Percentiles rank a stretch among this genome's conserved stretches.
Conservation (phyloP, 2,113 vertebrate species). For the Hydrolagus affinis region DNA sequence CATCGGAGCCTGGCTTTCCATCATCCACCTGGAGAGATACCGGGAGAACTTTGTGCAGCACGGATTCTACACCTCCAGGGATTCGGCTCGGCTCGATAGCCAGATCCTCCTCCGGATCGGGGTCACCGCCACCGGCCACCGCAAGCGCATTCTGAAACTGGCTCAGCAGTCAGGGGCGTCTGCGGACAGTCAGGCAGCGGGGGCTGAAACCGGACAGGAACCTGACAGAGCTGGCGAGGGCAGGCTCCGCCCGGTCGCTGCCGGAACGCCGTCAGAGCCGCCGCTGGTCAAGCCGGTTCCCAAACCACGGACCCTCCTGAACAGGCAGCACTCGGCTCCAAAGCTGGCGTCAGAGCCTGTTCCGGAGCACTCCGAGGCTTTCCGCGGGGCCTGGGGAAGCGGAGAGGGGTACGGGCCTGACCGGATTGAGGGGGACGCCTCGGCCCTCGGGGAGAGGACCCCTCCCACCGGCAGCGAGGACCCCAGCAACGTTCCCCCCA, state of each 20-base stretch:
- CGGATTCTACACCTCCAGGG: slow-evolving; percentile 62
- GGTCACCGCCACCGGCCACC: slow-evolving; percentile 81
- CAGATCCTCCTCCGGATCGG: slow-evolving; percentile 70
- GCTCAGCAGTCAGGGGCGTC: slow-evolving; percentile 45
- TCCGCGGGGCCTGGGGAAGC: slow-evolving; percentile 49
- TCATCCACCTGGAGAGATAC: slow-evolving; percentile 83
- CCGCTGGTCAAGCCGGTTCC: slow-evolving; percentile 65
- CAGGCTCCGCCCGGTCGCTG: neutral
- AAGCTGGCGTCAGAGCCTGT: slow-evolving; percentile 40
- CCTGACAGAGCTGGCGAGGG: slow-evolving; percentile 45
- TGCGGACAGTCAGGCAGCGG: slow-evolving; percentile 28
- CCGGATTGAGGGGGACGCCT: slow-evolving; percentile 31
- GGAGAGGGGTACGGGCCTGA: neutral
- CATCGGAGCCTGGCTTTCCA: slow-evolving; percentile 70
- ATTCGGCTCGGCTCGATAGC: slow-evolving; percentile 62
- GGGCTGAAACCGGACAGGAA: slow-evolving; percentile 41
- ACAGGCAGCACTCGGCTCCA: slow-evolving; percentile 44
- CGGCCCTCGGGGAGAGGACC: slow-evolving; percentile 28
- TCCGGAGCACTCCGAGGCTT: slow-evolving; percentile 36
- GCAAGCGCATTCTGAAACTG: slow-evolving; percentile 81
- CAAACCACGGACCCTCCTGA: slow-evolving; percentile 84
- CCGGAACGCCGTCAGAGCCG: neutral
- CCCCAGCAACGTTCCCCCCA: slow-evolving; percentile 44
- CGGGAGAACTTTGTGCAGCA: slow-evolving; percentile 65
- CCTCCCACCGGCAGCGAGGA: slow-evolving; percentile 35